phyloP scores from a whole-genome alignment of 2,888 invertebrate species.

The Lepetodrilus schrolli region DNA sequence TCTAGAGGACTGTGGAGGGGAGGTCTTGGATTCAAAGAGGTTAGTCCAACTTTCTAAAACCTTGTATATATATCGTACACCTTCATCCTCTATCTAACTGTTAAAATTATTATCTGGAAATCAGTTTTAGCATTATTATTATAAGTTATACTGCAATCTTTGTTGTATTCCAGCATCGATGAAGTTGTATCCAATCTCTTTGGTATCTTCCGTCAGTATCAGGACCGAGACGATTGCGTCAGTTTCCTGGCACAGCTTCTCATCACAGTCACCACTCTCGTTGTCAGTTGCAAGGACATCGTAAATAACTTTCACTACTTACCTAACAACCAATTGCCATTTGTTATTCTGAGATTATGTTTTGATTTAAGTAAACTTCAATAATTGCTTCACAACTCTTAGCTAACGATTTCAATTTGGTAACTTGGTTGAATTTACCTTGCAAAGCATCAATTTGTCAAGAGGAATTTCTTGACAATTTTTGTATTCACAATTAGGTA shows the following conservation, averaged over 20 bases:
- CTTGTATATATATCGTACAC: neutral
- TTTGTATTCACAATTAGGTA: too few relatives aligned
- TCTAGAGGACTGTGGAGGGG: constrained; percentile 59
- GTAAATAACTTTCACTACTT: too few relatives aligned
- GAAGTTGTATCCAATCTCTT: constrained; percentile 57
- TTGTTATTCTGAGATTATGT: too few relatives aligned
- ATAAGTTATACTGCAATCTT: neutral
- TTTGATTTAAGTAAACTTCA: too few relatives aligned
- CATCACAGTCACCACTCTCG: constrained; percentile 55
- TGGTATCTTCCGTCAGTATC: constrained; percentile 53
- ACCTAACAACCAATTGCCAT: too few relatives aligned
- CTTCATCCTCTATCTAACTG: neutral
- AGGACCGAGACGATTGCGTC: constrained; percentile 32
- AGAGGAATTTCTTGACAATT: too few relatives aligned
- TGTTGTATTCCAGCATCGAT: constrained; percentile 59
- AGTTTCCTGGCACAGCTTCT: constrained; percentile 52
- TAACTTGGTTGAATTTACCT: too few relatives aligned
- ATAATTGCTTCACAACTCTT: too few relatives aligned
- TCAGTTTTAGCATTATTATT: too few relatives aligned
- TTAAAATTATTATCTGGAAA: neutral
- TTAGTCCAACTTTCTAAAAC: too few relatives aligned
- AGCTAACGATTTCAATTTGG: too few relatives aligned
- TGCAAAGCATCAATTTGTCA: neutral
- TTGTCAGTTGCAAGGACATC: constrained; percentile 36
- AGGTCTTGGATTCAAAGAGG: constrained; percentile 52